Conservation (phyloP, 35 echinoderm and acorn worm genomes). For the Apostichopus japonicus region DNA sequence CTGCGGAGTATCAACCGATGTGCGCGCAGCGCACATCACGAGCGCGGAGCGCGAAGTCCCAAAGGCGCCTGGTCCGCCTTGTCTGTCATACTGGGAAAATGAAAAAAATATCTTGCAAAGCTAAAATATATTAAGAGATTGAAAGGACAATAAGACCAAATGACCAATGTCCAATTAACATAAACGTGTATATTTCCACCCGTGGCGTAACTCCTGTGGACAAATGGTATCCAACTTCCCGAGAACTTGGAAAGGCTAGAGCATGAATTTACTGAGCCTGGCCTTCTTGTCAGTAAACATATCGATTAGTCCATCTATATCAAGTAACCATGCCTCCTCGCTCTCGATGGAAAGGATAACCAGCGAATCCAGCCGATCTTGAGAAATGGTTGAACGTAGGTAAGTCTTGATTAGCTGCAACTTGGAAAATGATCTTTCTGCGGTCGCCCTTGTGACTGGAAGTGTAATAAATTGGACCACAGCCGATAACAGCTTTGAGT, state of each 20-base stretch:
- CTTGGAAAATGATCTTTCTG: no score
- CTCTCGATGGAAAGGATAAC: not conserved
- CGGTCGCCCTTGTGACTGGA: no score
- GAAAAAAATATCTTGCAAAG: slow-evolving; percentile 33
- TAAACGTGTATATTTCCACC: slow-evolving; percentile 41
- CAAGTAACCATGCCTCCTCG: slow-evolving; percentile 23
- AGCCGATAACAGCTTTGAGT: no score
- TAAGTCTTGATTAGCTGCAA: no score
- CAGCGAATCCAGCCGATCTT: not conserved
- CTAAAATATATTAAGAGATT: slow-evolving; percentile 48
- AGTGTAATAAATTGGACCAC: no score
- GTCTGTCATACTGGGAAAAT: slow-evolving; percentile 43
- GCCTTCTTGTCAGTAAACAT: slow-evolving; percentile 47
- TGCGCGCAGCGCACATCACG: no score
- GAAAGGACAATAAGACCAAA: slow-evolving; percentile 49
- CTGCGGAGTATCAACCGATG: no score
- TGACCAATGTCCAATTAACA: slow-evolving; percentile 35
- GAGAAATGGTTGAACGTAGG: no score
- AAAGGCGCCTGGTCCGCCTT: not conserved
- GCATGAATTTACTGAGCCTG: slow-evolving; percentile 49
- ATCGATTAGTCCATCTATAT: slow-evolving; percentile 25
- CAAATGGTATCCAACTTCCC: slow-evolving; percentile 51
- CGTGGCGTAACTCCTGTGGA: slow-evolving; percentile 43
- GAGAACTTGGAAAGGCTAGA: slow-evolving; percentile 50
- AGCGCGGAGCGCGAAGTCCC: no score